These are phyloP conservation scores for Phoxinus dragarum DNA, from an alignment of 2,797 vertebrate genomes.

Conservation along the genomic window DNA sequence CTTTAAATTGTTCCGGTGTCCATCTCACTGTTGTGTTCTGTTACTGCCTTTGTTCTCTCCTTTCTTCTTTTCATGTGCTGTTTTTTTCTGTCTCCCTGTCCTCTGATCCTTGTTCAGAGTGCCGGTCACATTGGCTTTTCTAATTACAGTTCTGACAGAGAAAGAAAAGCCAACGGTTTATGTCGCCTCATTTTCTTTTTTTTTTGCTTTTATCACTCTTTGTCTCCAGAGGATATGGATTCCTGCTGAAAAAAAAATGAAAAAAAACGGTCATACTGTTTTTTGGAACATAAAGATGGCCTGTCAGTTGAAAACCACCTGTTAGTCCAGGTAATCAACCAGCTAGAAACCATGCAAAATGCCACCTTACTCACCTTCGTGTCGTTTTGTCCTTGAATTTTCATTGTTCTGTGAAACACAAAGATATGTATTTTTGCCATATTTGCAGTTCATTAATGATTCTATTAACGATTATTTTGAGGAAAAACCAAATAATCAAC, in stretches of 20 bases:
- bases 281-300: neutral
- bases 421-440: too few species aligned
- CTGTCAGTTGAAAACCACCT: neutral
- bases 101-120: slow-evolving; percentile 24
- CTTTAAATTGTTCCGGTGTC: slow-evolving; percentile 13
- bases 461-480: neutral
- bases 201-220: neutral
- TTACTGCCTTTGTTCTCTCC: slow-evolving; percentile 10
- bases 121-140: slow-evolving; percentile 25
- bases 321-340: neutral
- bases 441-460: slow-evolving; percentile 1
- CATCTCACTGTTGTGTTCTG: neutral
- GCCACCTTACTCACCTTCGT: neutral
- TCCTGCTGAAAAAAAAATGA: neutral
- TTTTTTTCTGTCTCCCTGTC: neutral
- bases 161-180: slow-evolving; percentile 26
- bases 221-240: slow-evolving; percentile 14
- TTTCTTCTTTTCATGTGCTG: neutral
- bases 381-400: neutral
- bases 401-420: neutral
- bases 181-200: slow-evolving; percentile 2
- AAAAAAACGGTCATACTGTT: neutral
- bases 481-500: neutral
- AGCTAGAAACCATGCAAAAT: neutral
- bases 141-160: slow-evolving; percentile 29